Conservation (phyloP, 1,140 invertebrate species). For the Zaprionus gabonicus region DNA sequence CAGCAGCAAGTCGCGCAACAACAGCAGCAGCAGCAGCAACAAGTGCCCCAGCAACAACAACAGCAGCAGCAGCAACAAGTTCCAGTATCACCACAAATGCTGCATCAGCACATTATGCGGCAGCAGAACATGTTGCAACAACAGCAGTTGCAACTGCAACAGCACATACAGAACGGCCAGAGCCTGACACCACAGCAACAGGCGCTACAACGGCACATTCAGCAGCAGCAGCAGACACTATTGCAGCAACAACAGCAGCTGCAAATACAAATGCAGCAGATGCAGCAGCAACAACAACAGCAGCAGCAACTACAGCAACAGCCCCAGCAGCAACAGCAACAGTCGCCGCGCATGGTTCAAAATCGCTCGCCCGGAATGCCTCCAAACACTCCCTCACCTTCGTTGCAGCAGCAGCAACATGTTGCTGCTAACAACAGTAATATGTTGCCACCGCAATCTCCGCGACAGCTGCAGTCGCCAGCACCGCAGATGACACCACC, state of each 20-base stretch:
- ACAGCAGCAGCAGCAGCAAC: conserved; percentile 45
- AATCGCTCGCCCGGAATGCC: conserved; percentile 73
- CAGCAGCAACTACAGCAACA: conserved; percentile 67
- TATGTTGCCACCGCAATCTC: conserved; percentile 78
- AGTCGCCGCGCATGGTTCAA: conserved; percentile 84
- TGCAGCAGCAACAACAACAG: conserved; percentile 83
- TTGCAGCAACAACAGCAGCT: conserved; percentile 60
- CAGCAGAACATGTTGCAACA: conserved; percentile 76
- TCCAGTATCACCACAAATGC: conserved; percentile 73
- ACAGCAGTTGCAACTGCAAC: conserved; percentile 80
- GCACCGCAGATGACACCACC: conserved; percentile 84
- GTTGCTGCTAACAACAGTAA: conserved; percentile 46
- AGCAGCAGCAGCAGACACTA: conserved; percentile 69
- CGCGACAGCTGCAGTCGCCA: conserved; percentile 76
- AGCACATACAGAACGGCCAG: conserved; percentile 79
- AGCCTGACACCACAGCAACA: conserved; percentile 73
- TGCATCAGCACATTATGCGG: conserved; percentile 75
- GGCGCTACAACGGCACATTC: conserved; percentile 59
- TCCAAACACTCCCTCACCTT: conserved; percentile 63
- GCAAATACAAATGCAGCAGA: conserved; percentile 69
- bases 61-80: conserved; percentile 66
- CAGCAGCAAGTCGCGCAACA: conserved; percentile 31
- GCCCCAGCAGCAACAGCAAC: conserved; percentile 66
- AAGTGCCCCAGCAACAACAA: conserved; percentile 53
- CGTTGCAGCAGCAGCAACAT: conserved; percentile 75